Evolutionary conservation across 2,888 invertebrate genomes (phyloP), one percentile per base, ranked within the genome.

Genomic region (Drosophila bunnanda): DNA sequence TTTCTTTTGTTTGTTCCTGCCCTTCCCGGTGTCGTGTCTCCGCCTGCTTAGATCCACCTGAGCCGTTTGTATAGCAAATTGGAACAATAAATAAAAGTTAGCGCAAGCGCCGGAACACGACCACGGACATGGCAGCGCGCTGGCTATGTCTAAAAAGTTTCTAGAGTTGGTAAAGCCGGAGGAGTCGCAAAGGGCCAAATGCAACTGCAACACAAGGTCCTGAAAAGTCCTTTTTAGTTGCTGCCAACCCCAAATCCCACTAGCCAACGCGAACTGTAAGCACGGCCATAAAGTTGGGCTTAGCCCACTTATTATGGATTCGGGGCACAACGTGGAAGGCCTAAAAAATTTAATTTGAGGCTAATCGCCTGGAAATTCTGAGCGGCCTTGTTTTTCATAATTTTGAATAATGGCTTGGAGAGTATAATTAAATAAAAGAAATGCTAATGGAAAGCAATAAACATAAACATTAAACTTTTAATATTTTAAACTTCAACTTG

Each of bases 1-100:
- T 56, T 56, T 46, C 34, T 28, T 41, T 38, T 69, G 68, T 70
- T 52, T 59, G 48, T 32, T 59, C 50, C 10, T 41, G 52, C 36
- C 52, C 32, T 53, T 46, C 46, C 60, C 36, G 17, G 20, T 48
- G 41, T 38, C 56, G 44, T 57, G 50, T 32, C 32, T 73, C 43
- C 20, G 50, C 32, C 64, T 52, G 34, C 15, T 59, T 54, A 46
- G 55, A 52, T 62, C 71, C 54, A 55, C 62, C 64, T 30, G 38
- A 64, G 62, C 81, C 61, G 75, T 59, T 80, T 59, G 66, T 72
- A 53, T 44, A 72, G 79, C 81, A 81, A 86, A 86, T 77, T 78
- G 78, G 76, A 71, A 84, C 64, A 79, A 82, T 79, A 82, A 64
- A 79, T 46, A 74, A 73, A 62, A 44, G 67, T 74, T 67, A 60